Conservation (phyloP, 2,888 invertebrate species). For the Stenotaenia linearis region DNA sequence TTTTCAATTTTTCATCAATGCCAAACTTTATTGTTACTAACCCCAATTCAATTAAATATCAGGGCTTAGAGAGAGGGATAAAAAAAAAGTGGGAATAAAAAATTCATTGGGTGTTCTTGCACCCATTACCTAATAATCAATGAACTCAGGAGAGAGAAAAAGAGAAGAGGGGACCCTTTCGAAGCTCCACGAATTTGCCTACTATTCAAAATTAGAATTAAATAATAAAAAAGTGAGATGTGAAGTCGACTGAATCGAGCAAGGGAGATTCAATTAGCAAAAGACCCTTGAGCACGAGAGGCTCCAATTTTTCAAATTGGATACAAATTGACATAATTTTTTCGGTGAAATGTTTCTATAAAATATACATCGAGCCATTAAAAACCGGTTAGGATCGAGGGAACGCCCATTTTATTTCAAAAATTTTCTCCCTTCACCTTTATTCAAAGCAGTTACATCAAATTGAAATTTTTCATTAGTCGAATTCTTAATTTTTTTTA, state of each 20-base stretch:
- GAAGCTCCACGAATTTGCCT: not conserved
- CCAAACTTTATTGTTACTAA: slow-evolving; percentile 13
- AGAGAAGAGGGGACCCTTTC: not conserved
- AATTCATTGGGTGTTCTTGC: slow-evolving; percentile 12
- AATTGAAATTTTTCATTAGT: slow-evolving; percentile 16
- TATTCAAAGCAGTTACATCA: not conserved
- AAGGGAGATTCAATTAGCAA: not conserved
- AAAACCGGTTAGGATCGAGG: slow-evolving; percentile 24
- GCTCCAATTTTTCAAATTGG: slow-evolving; percentile 28
- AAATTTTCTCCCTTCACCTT: not conserved
- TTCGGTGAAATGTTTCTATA: slow-evolving; percentile 28
- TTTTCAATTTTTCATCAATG: slow-evolving; percentile 2
- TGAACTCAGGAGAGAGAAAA: slow-evolving; percentile 1
- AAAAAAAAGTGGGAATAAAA: not conserved
- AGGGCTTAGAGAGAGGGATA: not conserved
- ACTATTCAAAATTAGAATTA: slow-evolving; percentile 24
- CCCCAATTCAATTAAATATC: slow-evolving; percentile 23
- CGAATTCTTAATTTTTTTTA: not conserved
- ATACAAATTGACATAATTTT: slow-evolving; percentile 29
- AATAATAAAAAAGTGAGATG: slow-evolving; percentile 7
- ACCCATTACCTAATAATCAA: slow-evolving; percentile 26
- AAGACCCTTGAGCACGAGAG: slow-evolving; percentile 14
- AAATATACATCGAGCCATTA: slow-evolving; percentile 28
- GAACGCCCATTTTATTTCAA: slow-evolving; percentile 4
- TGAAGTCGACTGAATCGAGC: slow-evolving; percentile 4